Conservation (phyloP, 2,113 vertebrate genomes). For the Pristiophorus japonicus region DNA sequence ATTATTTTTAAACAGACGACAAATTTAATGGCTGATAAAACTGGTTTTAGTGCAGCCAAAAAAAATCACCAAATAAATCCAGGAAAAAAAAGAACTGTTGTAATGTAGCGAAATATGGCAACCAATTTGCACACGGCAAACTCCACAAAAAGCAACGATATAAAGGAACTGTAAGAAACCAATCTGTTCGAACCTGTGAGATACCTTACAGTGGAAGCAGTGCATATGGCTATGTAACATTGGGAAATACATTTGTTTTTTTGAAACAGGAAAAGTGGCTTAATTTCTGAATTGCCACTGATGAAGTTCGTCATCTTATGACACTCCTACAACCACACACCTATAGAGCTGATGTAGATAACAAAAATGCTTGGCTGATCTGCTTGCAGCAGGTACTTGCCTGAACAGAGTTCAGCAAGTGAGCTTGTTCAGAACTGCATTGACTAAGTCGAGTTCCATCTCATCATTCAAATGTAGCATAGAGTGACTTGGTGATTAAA, state of each 20-base stretch:
- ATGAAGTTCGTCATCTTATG: neutral
- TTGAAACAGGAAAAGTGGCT: too few species aligned
- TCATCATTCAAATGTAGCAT: neutral
- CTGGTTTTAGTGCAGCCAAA: neutral
- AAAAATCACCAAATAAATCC: neutral
- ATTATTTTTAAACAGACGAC: neutral
- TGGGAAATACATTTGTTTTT: neutral
- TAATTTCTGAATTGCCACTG: neutral
- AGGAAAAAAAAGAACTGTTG: neutral
- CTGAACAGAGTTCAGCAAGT: neutral
- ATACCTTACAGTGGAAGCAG: neutral
- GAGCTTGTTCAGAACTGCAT: neutral
- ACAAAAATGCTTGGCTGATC: neutral
- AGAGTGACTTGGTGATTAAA: neutral
- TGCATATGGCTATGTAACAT: neutral
- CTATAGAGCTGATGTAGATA: neutral
- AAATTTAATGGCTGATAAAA: neutral
- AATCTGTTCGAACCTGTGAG: neutral
- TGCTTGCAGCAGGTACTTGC: neutral
- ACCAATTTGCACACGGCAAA: neutral
- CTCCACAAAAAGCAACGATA: neutral
- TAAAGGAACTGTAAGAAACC: neutral
- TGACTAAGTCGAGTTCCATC: neutral
- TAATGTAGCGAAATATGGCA: neutral
- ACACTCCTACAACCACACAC: neutral